A percentile compares a stretch with the other conserved stretches of the same genome.
Conservation (phyloP, 30 jellyfish, hydroid and myxozoan genomes). For the Pelagia noctiluca region DNA sequence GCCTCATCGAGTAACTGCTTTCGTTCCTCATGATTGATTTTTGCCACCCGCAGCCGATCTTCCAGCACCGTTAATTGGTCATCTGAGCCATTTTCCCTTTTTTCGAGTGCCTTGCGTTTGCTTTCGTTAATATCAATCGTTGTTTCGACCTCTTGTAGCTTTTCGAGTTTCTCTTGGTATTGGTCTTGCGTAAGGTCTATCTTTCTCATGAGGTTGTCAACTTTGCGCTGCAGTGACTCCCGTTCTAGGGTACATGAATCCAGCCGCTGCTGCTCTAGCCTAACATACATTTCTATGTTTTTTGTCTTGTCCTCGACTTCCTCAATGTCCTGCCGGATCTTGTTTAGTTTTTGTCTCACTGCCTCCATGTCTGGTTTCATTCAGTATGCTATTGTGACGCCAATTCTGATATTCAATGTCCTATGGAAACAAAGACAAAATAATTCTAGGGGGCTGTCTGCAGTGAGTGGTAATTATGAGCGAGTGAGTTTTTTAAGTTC, state of each 20-base stretch:
- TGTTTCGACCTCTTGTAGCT: slow-evolving; percentile 65
- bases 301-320: slow-evolving; percentile 68
- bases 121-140: slow-evolving; percentile 81
- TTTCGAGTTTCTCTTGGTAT: slow-evolving; percentile 62
- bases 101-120: slow-evolving; percentile 82
- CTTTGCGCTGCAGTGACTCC: slow-evolving; percentile 66
- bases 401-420: too few relatives aligned
- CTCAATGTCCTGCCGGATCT: slow-evolving; percentile 65
- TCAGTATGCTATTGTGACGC: too few relatives aligned
- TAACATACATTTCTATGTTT: slow-evolving; percentile 37
- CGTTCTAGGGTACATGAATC: slow-evolving; percentile 80
- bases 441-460: too few relatives aligned
- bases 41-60: slow-evolving; percentile 68
- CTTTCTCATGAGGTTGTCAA: slow-evolving; percentile 48
- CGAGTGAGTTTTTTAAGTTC: too few relatives aligned
- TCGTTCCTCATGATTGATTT: slow-evolving; percentile 67
- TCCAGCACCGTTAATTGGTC: slow-evolving; percentile 58
- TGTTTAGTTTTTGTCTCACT: slow-evolving; percentile 65
- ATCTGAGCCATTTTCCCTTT: slow-evolving; percentile 78
- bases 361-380: slow-evolving; percentile 89
- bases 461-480: too few relatives aligned
- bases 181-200: slow-evolving; percentile 70
- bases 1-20: slow-evolving; percentile 84
- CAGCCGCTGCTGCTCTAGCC: slow-evolving; percentile 61
- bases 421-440: too few relatives aligned